Conservation (phyloP, 2,797 vertebrate genomes). For the Triplophysa bombifrons region DNA sequence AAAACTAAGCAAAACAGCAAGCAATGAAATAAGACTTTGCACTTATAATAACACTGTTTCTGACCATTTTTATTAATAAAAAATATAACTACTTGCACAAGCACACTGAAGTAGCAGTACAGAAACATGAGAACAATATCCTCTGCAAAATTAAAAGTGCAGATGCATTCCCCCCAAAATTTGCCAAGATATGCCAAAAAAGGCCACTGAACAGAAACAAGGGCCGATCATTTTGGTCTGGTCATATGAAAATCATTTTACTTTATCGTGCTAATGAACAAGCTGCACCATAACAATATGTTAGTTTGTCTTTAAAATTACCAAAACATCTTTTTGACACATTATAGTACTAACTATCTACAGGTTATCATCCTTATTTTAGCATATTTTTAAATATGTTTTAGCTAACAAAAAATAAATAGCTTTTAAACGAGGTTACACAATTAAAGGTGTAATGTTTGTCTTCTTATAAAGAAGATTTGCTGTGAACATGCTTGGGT, state of each 20-base stretch:
- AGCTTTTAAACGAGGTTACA: slow-evolving; percentile 71
- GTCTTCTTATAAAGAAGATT: slow-evolving; percentile 88
- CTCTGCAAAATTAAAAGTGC: slow-evolving; percentile 81
- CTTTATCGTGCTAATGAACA: slow-evolving; percentile 72
- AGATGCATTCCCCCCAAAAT: slow-evolving; percentile 73
- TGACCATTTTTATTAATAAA: slow-evolving; percentile 85
- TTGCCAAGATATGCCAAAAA: no score
- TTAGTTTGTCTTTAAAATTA: slow-evolving; percentile 57
- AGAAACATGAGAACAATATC: slow-evolving; percentile 77
- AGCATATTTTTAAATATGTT: slow-evolving; percentile 9
- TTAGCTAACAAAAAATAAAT: slow-evolving; percentile 68
- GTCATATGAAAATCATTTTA: slow-evolving; percentile 72
- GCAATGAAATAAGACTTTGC: slow-evolving; percentile 16
- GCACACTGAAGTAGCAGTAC: slow-evolving; percentile 81
- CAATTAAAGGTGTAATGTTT: slow-evolving; percentile 73
- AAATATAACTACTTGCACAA: slow-evolving; percentile 87
- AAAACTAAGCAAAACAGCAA: slow-evolving; percentile 11
- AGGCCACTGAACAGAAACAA: slow-evolving; percentile 36
- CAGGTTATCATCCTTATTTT: slow-evolving; percentile 27
- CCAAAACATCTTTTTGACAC: slow-evolving; percentile 15
- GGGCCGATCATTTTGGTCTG: slow-evolving; percentile 70
- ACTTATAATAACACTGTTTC: slow-evolving; percentile 63
- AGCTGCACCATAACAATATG: slow-evolving; percentile 72
- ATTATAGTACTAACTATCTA: slow-evolving; percentile 44
- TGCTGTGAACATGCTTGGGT: slow-evolving; percentile 73